A percentile compares a stretch with the other conserved stretches of the same genome.
phyloP scores from a whole-genome alignment of 2,888 invertebrate genomes.

The Hirudinaria manillensis region DNA sequence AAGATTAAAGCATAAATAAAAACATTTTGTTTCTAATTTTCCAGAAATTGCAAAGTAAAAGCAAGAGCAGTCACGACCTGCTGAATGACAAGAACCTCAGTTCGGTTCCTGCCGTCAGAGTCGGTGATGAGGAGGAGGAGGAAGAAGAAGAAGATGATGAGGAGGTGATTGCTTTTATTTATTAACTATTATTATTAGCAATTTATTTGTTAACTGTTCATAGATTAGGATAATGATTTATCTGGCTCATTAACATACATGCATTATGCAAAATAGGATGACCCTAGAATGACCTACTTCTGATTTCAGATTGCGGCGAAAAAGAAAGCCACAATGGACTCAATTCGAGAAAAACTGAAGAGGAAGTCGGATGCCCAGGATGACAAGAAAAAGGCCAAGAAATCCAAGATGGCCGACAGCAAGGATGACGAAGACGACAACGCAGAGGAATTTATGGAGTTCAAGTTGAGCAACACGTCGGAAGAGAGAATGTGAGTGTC shows the following conservation, averaged over 20 bases:
- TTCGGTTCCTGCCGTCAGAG: conserved; percentile 58
- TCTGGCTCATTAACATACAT: too few relatives aligned
- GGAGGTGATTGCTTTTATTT: not conserved
- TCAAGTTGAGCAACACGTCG: conserved; percentile 32
- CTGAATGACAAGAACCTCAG: conserved; percentile 83
- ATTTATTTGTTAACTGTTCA: too few relatives aligned
- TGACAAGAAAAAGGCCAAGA: not conserved
- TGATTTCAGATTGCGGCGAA: not conserved
- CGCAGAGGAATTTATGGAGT: not conserved
- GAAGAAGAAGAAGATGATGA: conserved; percentile 17
- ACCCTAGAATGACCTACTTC: too few relatives aligned
- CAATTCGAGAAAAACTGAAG: conserved; percentile 8
- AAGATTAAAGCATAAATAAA: not conserved
- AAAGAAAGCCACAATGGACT: not conserved
- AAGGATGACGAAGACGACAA: not conserved
- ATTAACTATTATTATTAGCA: too few relatives aligned
- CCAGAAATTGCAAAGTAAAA: conserved; percentile 61
- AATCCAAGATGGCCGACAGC: not conserved
- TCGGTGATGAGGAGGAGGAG: not conserved
- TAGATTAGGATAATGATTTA: too few relatives aligned
- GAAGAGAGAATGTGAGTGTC: conserved; percentile 31
- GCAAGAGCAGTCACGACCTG: conserved; percentile 90
- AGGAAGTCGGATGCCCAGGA: not conserved
- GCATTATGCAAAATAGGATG: too few relatives aligned
- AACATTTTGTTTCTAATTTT: not conserved